Conservation (phyloP, 2,797 vertebrate genomes). For the Chelmon rostratus region DNA sequence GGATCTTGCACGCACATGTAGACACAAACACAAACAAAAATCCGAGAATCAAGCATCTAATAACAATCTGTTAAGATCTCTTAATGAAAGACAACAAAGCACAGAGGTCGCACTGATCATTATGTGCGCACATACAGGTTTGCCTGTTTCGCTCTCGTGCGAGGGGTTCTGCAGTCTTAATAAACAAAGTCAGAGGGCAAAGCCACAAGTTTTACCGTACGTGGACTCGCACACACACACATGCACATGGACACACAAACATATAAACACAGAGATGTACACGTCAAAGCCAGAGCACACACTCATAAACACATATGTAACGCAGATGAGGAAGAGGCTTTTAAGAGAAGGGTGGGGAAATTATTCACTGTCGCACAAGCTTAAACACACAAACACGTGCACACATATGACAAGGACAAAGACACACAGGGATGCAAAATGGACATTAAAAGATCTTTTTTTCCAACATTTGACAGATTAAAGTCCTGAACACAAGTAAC, state of each 20-base stretch:
- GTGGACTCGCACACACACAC: slow-evolving; percentile 23
- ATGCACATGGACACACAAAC: slow-evolving; percentile 31
- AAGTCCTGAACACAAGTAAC: neutral
- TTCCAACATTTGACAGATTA: slow-evolving; percentile 21
- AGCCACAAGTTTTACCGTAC: slow-evolving; percentile 51
- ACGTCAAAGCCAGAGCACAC: slow-evolving; percentile 22
- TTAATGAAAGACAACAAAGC: slow-evolving; percentile 27
- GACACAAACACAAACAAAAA: slow-evolving; percentile 19
- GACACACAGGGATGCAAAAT: neutral
- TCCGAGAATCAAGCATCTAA: slow-evolving; percentile 18
- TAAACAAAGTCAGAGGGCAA: slow-evolving; percentile 47
- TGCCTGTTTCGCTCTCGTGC: slow-evolving; percentile 41
- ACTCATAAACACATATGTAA: slow-evolving; percentile 69
- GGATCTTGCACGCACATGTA: slow-evolving; percentile 16
- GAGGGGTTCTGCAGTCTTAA: slow-evolving; percentile 19
- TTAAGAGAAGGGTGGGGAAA: slow-evolving; percentile 24
- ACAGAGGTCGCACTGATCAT: slow-evolving; percentile 15
- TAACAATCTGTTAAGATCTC: slow-evolving; percentile 13
- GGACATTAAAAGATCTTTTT: slow-evolving; percentile 17
- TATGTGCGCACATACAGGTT: slow-evolving; percentile 6
- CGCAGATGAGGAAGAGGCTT: slow-evolving; percentile 60
- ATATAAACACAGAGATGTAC: slow-evolving; percentile 48
- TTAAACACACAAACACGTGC: slow-evolving; percentile 36
- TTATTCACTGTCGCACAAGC: slow-evolving; percentile 35
- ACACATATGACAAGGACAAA: slow-evolving; percentile 1